Conservation (phyloP, 92 coral and sea anemone species). For the Parazoanthus swiftii region DNA sequence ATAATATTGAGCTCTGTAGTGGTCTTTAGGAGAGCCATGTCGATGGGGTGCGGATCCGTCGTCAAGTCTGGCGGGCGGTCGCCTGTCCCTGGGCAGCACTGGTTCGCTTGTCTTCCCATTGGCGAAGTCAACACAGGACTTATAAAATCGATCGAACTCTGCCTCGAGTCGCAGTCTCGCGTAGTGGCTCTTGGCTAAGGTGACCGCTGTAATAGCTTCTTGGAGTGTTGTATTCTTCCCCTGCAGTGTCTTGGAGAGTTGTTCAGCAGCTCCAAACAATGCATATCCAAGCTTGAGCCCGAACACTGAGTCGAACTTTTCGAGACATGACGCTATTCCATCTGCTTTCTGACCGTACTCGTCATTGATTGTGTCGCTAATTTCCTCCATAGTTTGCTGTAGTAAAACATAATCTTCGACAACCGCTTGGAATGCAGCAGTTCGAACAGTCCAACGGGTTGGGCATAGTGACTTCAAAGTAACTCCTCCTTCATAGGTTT, state of each 20-base stretch:
- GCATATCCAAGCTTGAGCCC: slow-evolving; percentile 46
- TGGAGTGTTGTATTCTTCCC: slow-evolving; percentile 45
- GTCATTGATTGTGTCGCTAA: slow-evolving; percentile 33
- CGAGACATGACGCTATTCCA: slow-evolving; percentile 34
- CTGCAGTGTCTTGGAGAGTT: slow-evolving; percentile 33
- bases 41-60: slow-evolving; percentile 50
- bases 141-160: no score
- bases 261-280: slow-evolving; percentile 33
- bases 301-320: slow-evolving; percentile 32
- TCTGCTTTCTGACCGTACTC: slow-evolving; percentile 33
- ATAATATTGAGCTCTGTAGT: slow-evolving; percentile 46
- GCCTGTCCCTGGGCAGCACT: slow-evolving; percentile 47
- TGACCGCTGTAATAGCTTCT: neutral
- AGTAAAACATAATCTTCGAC: slow-evolving; percentile 34
- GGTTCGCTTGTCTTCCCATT: no score
- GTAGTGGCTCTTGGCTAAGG: no score
- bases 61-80: slow-evolving; percentile 56
- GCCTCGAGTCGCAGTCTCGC: no score
- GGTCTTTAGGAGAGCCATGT: slow-evolving; percentile 27
- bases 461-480: slow-evolving; percentile 55
- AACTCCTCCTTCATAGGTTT: slow-evolving; percentile 30
- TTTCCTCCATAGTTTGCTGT: slow-evolving; percentile 16
- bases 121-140: no score
- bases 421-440: slow-evolving; percentile 47
- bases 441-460: slow-evolving; percentile 52